A percentile compares a stretch with the other conserved stretches of the same genome.
These are phyloP conservation scores for Philonicus albiceps DNA, from an alignment of 2,888 invertebrate genomes.

Conservation along the genomic window DNA sequence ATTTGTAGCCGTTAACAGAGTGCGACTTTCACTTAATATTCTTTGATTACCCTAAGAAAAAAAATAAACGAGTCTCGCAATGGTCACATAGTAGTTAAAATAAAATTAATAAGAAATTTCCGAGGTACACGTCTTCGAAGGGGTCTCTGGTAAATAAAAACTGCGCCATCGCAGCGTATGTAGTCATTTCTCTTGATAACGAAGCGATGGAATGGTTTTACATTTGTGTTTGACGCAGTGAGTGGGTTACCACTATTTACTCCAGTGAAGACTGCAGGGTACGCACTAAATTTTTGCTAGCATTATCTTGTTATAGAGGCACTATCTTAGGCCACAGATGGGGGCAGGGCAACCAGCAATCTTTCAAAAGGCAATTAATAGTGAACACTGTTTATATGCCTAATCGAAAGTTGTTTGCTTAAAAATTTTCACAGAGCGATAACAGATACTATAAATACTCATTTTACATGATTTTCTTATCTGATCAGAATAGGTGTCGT, in stretches of 20 bases:
- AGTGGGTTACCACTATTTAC: background rate
- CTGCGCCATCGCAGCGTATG: background rate
- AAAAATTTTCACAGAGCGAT: background rate
- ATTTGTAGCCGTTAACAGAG: background rate
- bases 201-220: background rate
- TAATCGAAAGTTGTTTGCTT: background rate
- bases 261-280: background rate
- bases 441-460: background rate
- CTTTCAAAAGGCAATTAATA: background rate
- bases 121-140: background rate
- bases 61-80: background rate
- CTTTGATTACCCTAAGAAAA: background rate
- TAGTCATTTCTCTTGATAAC: conserved; percentile 2
- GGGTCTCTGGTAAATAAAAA: background rate
- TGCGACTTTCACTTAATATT: conserved; percentile 16
- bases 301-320: background rate
- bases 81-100: background rate
- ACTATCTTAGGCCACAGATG: background rate
- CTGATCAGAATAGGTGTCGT: background rate
- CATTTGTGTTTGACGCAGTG: background rate
- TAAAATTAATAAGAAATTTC: background rate
- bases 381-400: background rate
- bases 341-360: background rate
- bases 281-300: background rate
- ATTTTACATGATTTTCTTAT: background rate